Evolutionary conservation across 2,797 vertebrate genomes (phyloP).

Genomic region (Spondyliosoma cantharus): DNA sequence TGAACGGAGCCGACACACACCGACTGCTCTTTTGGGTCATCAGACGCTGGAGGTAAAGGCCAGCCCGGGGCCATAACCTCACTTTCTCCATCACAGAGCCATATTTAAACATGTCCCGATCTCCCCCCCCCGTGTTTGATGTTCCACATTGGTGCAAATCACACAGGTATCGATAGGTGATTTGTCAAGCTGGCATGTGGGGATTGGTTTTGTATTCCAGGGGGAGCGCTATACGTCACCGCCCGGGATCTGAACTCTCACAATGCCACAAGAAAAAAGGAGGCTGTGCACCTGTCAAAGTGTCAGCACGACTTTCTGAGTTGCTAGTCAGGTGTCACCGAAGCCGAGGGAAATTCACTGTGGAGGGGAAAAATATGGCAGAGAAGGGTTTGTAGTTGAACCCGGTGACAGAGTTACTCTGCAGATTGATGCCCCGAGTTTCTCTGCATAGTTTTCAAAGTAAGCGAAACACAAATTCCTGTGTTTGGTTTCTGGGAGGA

Average conservation of each 20-base stretch:
- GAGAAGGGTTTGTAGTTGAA: slow-evolving; percentile 30
- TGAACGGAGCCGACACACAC: slow-evolving; percentile 51
- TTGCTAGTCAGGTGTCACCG: slow-evolving; percentile 22
- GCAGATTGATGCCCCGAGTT: background rate
- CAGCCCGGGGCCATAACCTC: slow-evolving; percentile 41
- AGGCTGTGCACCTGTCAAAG: slow-evolving; percentile 59
- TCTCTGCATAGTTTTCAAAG: slow-evolving; percentile 18
- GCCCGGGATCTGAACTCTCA: slow-evolving; percentile 50
- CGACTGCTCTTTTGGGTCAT: slow-evolving; percentile 48
- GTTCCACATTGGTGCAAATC: slow-evolving; percentile 62
- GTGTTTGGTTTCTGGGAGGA: background rate
- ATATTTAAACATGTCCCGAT: slow-evolving; percentile 58
- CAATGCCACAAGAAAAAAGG: slow-evolving; percentile 44
- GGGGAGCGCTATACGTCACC: slow-evolving; percentile 45
- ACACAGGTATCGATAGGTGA: slow-evolving; percentile 69
- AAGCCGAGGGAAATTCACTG: slow-evolving; percentile 32
- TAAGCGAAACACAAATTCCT: background rate
- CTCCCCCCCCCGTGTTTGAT: slow-evolving; percentile 39
- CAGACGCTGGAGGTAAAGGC: slow-evolving; percentile 39
- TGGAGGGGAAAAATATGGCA: slow-evolving; percentile 13
- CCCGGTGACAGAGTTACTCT: background rate
- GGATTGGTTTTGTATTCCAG: slow-evolving; percentile 67
- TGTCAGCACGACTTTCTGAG: slow-evolving; percentile 58
- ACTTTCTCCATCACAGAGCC: slow-evolving; percentile 20
- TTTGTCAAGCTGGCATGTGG: slow-evolving; percentile 68